Conservation (phyloP, 2,888 invertebrate genomes). For the Epinotia nisella region DNA sequence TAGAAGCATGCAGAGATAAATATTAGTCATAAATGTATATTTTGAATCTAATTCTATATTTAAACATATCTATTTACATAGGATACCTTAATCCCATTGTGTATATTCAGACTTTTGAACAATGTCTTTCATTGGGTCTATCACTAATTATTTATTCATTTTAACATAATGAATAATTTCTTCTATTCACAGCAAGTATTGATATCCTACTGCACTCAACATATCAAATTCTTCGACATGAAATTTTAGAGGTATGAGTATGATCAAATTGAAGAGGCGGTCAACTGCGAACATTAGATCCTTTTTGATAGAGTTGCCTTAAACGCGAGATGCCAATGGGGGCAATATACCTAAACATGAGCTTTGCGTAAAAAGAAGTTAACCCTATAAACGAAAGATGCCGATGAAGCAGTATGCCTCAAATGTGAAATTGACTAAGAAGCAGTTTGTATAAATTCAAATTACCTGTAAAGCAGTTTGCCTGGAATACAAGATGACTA, state of each 20-base stretch:
- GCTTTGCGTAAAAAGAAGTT: too few relatives aligned
- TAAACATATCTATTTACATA: conserved; percentile 56
- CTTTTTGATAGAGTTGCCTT: too few relatives aligned
- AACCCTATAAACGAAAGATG: too few relatives aligned
- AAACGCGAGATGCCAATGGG: too few relatives aligned
- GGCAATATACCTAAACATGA: too few relatives aligned
- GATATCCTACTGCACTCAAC: conserved; percentile 22
- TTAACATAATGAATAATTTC: conserved; percentile 23
- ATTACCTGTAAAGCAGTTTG: too few relatives aligned
- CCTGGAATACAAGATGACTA: too few relatives aligned
- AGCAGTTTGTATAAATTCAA: too few relatives aligned
- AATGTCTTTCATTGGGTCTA: conserved; percentile 55
- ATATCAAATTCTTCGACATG: neutral
- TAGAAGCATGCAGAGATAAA: conserved; percentile 53
- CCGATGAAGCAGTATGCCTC: too few relatives aligned
- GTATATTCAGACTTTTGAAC: conserved; percentile 65
- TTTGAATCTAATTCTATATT: conserved; percentile 52
- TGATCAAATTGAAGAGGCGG: neutral
- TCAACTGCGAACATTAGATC: neutral
- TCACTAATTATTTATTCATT: conserved; percentile 44
- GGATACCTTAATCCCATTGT: conserved; percentile 53
- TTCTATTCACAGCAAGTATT: conserved; percentile 25
- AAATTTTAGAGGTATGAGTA: neutral
- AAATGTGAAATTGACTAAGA: too few relatives aligned
- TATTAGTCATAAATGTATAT: conserved; percentile 49